phyloP scores from a whole-genome alignment of 2,888 invertebrate species.

The Dromius quadrimaculatus region DNA sequence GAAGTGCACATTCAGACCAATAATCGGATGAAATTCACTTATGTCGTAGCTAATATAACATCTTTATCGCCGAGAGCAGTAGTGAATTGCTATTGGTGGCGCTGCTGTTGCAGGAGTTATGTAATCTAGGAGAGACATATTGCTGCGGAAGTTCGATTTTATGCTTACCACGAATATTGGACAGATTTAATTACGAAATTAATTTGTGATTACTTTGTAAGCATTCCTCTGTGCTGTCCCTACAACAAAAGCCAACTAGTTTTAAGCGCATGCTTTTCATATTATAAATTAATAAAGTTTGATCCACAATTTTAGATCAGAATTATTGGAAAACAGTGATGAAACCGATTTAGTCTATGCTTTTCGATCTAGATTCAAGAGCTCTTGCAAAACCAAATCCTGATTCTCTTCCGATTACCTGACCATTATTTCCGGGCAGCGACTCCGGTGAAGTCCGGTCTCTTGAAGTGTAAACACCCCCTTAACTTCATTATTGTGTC shows the following conservation, averaged over 20 bases:
- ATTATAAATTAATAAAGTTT: too few species aligned
- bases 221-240: too few species aligned
- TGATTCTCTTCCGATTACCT: slow-evolving; percentile 39
- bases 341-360: slow-evolving; percentile 12
- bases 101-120: background rate
- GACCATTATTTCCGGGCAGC: slow-evolving; percentile 46
- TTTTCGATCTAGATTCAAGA: background rate
- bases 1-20: slow-evolving; percentile 19
- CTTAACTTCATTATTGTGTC: slow-evolving; percentile 48
- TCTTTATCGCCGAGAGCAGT: slow-evolving; percentile 12
- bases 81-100: too few species aligned
- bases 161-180: background rate
- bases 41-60: slow-evolving; percentile 15
- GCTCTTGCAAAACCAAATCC: slow-evolving; percentile 4
- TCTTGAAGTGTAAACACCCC: slow-evolving; percentile 25
- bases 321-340: too few species aligned
- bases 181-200: slow-evolving; percentile 1
- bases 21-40: slow-evolving; percentile 34
- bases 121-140: slow-evolving; percentile 8
- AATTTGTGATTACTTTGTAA: slow-evolving; percentile 10
- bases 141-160: slow-evolving; percentile 5
- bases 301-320: too few species aligned
- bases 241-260: too few species aligned
- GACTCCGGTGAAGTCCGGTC: slow-evolving; percentile 27
- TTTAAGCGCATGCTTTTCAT: too few species aligned